Percentiles rank a stretch among this genome's conserved stretches.
Evolutionary conservation across 1,140 invertebrate genomes (phyloP).

Genomic region (Bombus superbus): DNA sequence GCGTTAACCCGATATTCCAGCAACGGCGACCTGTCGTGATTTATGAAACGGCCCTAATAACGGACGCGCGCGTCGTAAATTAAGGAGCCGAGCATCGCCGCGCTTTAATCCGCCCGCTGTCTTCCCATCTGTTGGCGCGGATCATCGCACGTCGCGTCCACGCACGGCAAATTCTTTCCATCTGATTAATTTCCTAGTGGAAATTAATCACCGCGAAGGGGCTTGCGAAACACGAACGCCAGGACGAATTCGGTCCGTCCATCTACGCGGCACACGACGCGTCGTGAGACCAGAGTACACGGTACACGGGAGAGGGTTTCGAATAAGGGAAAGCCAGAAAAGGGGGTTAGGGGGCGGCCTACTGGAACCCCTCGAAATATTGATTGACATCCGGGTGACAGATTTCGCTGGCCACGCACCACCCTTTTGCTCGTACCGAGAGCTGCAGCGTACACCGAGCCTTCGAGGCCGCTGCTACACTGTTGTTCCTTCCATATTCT

Average conservation of each 20-base stretch:
- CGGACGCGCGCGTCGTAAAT: slow-evolving; percentile 30
- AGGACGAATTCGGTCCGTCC: slow-evolving; percentile 18
- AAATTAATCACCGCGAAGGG: slow-evolving; percentile 62
- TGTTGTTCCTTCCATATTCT: slow-evolving; percentile 59
- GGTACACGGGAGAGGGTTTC: not conserved
- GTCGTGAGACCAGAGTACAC: not conserved
- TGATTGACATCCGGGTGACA: slow-evolving; percentile 82
- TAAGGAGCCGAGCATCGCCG: slow-evolving; percentile 30
- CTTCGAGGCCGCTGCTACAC: not conserved
- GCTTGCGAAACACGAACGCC: not conserved
- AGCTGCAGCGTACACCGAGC: slow-evolving; percentile 64
- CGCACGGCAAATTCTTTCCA: slow-evolving; percentile 60
- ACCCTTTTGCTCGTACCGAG: slow-evolving; percentile 68
- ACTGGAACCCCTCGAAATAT: slow-evolving; percentile 78
- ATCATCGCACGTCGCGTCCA: slow-evolving; percentile 50
- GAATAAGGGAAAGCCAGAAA: slow-evolving; percentile 40
- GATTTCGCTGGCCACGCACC: slow-evolving; percentile 77
- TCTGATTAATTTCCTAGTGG: slow-evolving; percentile 68
- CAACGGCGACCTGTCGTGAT: slow-evolving; percentile 29
- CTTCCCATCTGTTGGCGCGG: slow-evolving; percentile 60
- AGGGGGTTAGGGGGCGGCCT: slow-evolving; percentile 46
- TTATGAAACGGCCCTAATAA: slow-evolving; percentile 48
- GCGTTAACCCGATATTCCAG: slow-evolving; percentile 32
- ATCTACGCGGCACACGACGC: slow-evolving; percentile 13
- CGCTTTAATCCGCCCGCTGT: slow-evolving; percentile 55